phyloP scores from a whole-genome alignment of 2,797 vertebrate species.

The Furcifer pardalis region DNA sequence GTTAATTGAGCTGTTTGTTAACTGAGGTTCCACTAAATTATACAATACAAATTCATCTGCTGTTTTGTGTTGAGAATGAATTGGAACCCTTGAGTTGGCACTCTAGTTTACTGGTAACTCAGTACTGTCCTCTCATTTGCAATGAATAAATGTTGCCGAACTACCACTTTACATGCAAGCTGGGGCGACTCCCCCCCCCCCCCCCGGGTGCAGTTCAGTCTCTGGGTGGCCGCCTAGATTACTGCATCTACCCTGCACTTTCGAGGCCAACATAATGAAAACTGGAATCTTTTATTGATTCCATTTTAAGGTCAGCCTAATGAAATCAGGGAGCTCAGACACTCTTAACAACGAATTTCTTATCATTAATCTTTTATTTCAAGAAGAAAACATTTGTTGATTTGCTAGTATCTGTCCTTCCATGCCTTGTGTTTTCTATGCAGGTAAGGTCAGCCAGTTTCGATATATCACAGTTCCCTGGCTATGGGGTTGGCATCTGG shows the following conservation, averaged over 20 bases:
- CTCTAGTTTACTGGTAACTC: constrained; percentile 13
- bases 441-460: background rate
- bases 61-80: background rate
- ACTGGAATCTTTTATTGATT: constrained; percentile 72
- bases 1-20: too few species aligned
- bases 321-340: constrained; percentile 66
- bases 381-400: constrained; percentile 49
- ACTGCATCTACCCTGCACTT: constrained; percentile 62
- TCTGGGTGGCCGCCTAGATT: constrained; percentile 55
- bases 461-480: background rate
- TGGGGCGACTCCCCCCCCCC: constrained; percentile 10
- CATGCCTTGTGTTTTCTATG: background rate
- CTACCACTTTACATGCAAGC: constrained; percentile 36
- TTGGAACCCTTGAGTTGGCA: background rate
- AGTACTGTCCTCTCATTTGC: background rate
- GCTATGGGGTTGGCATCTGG: background rate
- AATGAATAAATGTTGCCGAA: constrained; percentile 40
- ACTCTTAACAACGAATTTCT: constrained; percentile 61
- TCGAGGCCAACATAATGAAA: constrained; percentile 69
- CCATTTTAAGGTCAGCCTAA: constrained; percentile 70
- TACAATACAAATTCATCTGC: background rate
- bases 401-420: constrained; percentile 38
- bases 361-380: constrained; percentile 56
- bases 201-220: constrained; percentile 34
- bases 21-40: too few species aligned